These are phyloP conservation scores for Prunella strophiata DNA, from an alignment of 2,797 vertebrate species.

Conservation along the genomic window DNA sequence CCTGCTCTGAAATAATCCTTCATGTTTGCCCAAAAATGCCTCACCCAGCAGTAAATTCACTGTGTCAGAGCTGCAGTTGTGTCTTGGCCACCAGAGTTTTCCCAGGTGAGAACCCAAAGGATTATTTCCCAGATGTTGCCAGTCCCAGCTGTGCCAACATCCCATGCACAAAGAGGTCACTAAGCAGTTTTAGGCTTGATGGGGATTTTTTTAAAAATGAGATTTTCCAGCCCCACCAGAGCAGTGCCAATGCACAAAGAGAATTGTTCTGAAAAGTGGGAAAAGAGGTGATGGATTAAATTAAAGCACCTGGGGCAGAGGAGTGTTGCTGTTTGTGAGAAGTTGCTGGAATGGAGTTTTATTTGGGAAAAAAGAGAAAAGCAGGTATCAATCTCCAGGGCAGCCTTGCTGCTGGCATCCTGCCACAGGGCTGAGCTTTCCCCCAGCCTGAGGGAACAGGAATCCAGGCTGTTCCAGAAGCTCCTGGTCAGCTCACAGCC, in stretches of 20 bases:
- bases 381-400: neutral
- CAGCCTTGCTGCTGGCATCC: neutral
- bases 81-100: neutral
- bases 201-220: neutral
- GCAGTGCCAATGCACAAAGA: neutral
- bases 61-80: neutral
- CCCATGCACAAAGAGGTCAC: neutral
- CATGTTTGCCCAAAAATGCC: rapidly evolving
- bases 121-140: neutral
- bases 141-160: neutral
- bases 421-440: neutral
- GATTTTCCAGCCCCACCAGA: neutral
- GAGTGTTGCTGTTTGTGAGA: neutral
- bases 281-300: neutral
- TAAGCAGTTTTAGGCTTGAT: neutral
- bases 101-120: neutral
- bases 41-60: neutral
- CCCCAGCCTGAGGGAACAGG: neutral
- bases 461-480: neutral
- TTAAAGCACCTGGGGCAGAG: neutral
- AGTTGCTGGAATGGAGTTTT: neutral
- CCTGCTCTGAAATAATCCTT: too few species aligned
- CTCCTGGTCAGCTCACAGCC: neutral
- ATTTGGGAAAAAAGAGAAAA: neutral
- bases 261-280: neutral